Base-by-base conservation (phyloP, 2,888 invertebrate genomes). In the Netelia melanura region DNA sequence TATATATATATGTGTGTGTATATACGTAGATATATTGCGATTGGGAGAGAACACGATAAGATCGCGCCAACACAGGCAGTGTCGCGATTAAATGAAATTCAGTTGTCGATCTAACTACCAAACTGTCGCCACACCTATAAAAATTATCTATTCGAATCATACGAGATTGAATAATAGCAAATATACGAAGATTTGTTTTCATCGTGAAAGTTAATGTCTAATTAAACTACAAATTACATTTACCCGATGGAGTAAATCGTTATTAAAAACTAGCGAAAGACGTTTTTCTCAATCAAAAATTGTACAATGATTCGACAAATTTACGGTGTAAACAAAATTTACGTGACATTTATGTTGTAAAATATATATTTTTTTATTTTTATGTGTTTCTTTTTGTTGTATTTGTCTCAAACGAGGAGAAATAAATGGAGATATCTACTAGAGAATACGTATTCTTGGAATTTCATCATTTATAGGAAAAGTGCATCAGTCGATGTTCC, bases 381-480 rank as follows among this genome's bases (percentile, higher is more conserved):
- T 3, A 43, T 43, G 11, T 10, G 11, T 71, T 43, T 52, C 30
- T 62, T 52, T 67, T 30, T 30, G 30, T 30, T 30, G 10, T 17
- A 3, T 44, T 43, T 58, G 9, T 0, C 30, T n/a, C n/a, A 64
- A 75, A 75, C n/a, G 21, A 64, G 43, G 52, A 25, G 17, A 68
- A 11, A 52, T 65, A 64, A 52, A 43, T 70, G 61, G 43, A 61
- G 76, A 58, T 38, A 76, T 77, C 38, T 17, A 76, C 52, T 68
- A 62, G 83, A 64, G 62, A 80, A 75, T 75, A 54, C 30, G 38
- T 68, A 30, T 77, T 81, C 81, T 44, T 21, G 64, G 81, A 84
- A 84, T 81, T 81, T 61, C 30, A 71, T 77, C 67, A 67, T 80
- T 78, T 74, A 68, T 48, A 70, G 43, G 84, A 30, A 67, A 81